phyloP scores from a whole-genome alignment of 2,888 invertebrate species.

The Leptarthrus brevirostris region DNA sequence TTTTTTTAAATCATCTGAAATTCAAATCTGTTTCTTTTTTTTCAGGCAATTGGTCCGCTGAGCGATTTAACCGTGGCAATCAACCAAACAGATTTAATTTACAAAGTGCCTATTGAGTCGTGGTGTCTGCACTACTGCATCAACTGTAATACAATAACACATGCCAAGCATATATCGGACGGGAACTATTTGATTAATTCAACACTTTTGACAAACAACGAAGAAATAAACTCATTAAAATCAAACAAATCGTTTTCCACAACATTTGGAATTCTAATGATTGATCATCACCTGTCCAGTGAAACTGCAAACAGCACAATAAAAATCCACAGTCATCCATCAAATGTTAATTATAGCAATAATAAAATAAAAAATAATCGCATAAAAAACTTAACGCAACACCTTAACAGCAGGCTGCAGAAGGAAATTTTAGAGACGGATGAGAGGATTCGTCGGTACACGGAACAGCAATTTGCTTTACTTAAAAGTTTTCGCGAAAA shows the following conservation, averaged over 20 bases:
- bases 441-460: slow-evolving; percentile 79
- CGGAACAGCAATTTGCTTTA: slow-evolving; percentile 79
- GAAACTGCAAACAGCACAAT: slow-evolving; percentile 5
- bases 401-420: slow-evolving; percentile 76
- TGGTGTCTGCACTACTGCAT: slow-evolving; percentile 64
- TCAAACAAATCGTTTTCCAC: slow-evolving; percentile 76
- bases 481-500: slow-evolving; percentile 79
- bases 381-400: slow-evolving; percentile 67
- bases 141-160: slow-evolving; percentile 63
- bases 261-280: slow-evolving; percentile 76
- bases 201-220: slow-evolving; percentile 68
- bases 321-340: slow-evolving; percentile 1
- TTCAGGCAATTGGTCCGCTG: slow-evolving; percentile 63
- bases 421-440: slow-evolving; percentile 78
- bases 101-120: slow-evolving; percentile 57
- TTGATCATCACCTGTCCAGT: slow-evolving; percentile 57
- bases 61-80: slow-evolving; percentile 60
- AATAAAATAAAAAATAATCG: slow-evolving; percentile 58
- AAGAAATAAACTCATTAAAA: slow-evolving; percentile 72
- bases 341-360: slow-evolving; percentile 41
- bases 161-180: slow-evolving; percentile 58
- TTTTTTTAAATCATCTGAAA: neutral
- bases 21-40: slow-evolving; percentile 41
- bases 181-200: slow-evolving; percentile 61
- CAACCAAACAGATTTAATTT: slow-evolving; percentile 61